Evolutionary conservation across 2,888 invertebrate genomes (phyloP).

Genomic region (Diplazon laetatorius): DNA sequence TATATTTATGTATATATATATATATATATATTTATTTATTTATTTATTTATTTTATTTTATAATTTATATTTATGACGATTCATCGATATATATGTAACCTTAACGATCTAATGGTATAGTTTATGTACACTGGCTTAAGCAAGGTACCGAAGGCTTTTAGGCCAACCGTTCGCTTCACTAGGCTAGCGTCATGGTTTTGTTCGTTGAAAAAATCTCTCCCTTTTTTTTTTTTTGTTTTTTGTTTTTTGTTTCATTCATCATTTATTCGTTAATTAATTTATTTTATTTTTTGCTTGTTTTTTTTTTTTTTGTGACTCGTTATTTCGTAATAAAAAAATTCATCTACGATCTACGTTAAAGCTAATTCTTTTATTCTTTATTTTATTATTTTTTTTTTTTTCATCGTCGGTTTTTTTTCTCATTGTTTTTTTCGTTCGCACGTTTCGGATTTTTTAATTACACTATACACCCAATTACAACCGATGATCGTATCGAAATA

Average conservation of each 20-base stretch:
- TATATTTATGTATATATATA: constrained; percentile 58
- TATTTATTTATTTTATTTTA: too few relatives aligned
- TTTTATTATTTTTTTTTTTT: too few relatives aligned
- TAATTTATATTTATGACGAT: constrained; percentile 66
- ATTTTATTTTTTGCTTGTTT: too few relatives aligned
- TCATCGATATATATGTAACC: constrained; percentile 69
- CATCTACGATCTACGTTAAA: constrained; percentile 52
- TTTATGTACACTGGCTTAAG: constrained; percentile 78
- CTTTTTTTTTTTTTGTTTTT: constrained; percentile 53
- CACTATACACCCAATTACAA: constrained; percentile 61
- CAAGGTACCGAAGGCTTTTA: constrained; percentile 78
- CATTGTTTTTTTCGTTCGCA: constrained; percentile 35
- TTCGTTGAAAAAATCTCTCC: constrained; percentile 67
- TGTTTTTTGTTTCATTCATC: too few relatives aligned
- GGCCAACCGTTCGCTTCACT: constrained; percentile 77
- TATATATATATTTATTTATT: constrained; percentile 56
- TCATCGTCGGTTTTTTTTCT: constrained; percentile 47
- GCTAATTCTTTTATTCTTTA: too few relatives aligned
- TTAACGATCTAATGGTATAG: constrained; percentile 75
- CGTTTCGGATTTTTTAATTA: constrained; percentile 64
- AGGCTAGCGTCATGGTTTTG: constrained; percentile 75
- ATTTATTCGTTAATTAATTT: too few relatives aligned
- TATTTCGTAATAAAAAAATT: constrained; percentile 46
- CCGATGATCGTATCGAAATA: constrained; percentile 65
- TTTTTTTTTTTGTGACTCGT: constrained; percentile 52